Evolutionary conservation across 2,888 invertebrate species (phyloP), one percentile per base, ranked within the genome.

Genomic region (Sinelater perroti): DNA sequence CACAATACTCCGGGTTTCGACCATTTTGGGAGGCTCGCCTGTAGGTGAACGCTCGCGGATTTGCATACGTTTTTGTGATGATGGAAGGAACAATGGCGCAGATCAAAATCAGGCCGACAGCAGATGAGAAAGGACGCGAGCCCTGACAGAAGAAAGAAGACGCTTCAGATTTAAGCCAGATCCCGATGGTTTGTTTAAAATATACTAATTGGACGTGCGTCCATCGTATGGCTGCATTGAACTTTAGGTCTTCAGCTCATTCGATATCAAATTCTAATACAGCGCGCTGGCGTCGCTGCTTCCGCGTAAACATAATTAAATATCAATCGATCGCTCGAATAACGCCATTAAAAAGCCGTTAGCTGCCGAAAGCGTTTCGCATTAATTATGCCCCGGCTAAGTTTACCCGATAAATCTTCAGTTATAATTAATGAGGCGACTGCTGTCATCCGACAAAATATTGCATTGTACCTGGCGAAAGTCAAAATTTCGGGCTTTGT

Each of bases 191-290:
- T 72, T 58, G 58, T 58, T 75, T 72, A 75, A 75, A 76, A 74
- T 74, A 72, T 75, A 75, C 75, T 76, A 76, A 76, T 76, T 76
- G 76, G 76, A 75, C 76, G 67, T 73, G 69, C 68, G 74, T 75
- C 76, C 70, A 72, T 75, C 70, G 67, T 76, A 61, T 61, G 61
- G 61, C 61, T 61, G 61, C 61, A 30, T 55, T 49, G 36, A 61
- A 51, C 56, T 61, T 54, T 61, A 57, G 51, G 57, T 54, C 61
- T 61, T 61, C 61, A 56, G 46, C 52, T 56, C 56, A 60, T 60
- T 60, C 52, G 56, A 60, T 60, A 60, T 60, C 60, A 60, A 60
- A 60, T 60, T 58, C 53, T 58, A 58, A 58, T 58, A 58, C 54
- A 58, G 38, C 58, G 36, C 49, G 54, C 54, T 58, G 53, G 54